These are phyloP conservation scores for Aplysina aerophoba DNA, from an alignment of 37 sponge, comb jelly and placozoan species.

Conservation along the genomic window DNA sequence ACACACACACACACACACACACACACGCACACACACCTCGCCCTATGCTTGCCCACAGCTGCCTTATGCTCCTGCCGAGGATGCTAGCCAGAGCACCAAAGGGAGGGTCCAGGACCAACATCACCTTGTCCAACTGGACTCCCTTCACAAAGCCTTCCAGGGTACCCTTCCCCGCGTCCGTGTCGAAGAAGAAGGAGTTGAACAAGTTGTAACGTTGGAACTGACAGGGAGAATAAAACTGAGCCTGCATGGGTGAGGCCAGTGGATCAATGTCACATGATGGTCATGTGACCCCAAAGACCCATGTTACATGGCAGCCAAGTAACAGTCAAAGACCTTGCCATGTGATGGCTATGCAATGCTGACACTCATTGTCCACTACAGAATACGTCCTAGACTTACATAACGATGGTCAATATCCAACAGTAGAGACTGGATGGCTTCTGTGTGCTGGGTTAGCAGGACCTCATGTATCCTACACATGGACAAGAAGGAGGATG, in stretches of 20 bases:
- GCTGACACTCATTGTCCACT: neutral
- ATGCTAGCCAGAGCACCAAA: conserved; percentile 86
- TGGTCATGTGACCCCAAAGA: neutral
- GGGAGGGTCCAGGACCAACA: conserved; percentile 84
- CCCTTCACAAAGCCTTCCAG: conserved; percentile 14
- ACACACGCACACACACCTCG: conserved; percentile 34
- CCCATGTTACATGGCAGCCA: conserved; percentile 4
- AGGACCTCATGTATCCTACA: conserved; percentile 69
- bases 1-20: too few relatives aligned
- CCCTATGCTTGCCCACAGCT: conserved; percentile 66
- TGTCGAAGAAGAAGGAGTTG: conserved; percentile 79
- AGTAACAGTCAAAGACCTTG: neutral
- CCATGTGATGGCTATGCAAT: too few relatives aligned
- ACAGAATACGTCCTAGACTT: neutral
- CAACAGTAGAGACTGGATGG: conserved; percentile 63
- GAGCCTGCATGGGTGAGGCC: conserved; percentile 56
- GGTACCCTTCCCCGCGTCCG: conserved; percentile 7
- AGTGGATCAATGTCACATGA: neutral
- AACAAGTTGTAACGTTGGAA: conserved; percentile 91
- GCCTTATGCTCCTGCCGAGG: conserved; percentile 44
- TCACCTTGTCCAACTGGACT: neutral
- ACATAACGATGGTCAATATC: conserved; percentile 93
- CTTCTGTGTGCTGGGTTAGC: neutral
- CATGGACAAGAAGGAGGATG: neutral
- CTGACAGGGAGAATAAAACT: conserved; percentile 57